Evolutionary conservation across 2,888 invertebrate genomes (phyloP).

Genomic region (Hirtodrosophila cameraria): DNA sequence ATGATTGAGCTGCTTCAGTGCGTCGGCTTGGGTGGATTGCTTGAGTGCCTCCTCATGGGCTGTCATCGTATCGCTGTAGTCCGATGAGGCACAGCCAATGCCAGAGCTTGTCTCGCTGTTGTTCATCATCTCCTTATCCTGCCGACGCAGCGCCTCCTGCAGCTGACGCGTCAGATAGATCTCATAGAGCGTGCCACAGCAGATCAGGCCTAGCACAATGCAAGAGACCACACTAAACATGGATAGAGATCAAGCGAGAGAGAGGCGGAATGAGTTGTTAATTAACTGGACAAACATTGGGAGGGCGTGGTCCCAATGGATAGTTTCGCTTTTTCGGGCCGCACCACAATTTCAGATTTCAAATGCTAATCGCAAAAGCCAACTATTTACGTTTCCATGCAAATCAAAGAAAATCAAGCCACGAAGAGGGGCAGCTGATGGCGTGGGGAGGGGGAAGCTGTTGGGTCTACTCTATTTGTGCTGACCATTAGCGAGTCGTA

Average conservation of each 20-base stretch:
- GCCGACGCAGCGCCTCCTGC: conserved; percentile 78
- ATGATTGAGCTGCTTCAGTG: conserved; percentile 81
- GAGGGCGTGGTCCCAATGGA: conserved; percentile 22
- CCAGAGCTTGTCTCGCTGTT: conserved; percentile 84
- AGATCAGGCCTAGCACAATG: conserved; percentile 86
- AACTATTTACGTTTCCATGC: conserved; percentile 17
- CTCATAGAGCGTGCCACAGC: conserved; percentile 90
- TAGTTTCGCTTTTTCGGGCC: conserved; percentile 60
- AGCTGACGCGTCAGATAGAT: conserved; percentile 83
- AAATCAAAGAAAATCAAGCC: too few relatives aligned
- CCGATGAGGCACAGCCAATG: conserved; percentile 85
- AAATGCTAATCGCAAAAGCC: conserved; percentile 55
- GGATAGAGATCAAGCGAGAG: neutral
- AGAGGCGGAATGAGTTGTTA: conserved; percentile 25
- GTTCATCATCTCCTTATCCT: conserved; percentile 84
- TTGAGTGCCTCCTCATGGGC: conserved; percentile 71
- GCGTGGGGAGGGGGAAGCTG: too few relatives aligned
- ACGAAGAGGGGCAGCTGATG: too few relatives aligned
- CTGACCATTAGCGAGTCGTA: conserved; percentile 26
- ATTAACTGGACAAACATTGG: conserved; percentile 31
- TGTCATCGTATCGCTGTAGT: conserved; percentile 82
- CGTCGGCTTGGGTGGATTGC: conserved; percentile 57
- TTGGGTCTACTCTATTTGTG: conserved; percentile 33
- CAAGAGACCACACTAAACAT: conserved; percentile 85
- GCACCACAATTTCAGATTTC: conserved; percentile 35